Percentiles rank a stretch among this genome's conserved stretches.
These are phyloP conservation scores for Ageneiosus marmoratus DNA, from an alignment of 2,113 vertebrate species.

Conservation along the genomic window DNA sequence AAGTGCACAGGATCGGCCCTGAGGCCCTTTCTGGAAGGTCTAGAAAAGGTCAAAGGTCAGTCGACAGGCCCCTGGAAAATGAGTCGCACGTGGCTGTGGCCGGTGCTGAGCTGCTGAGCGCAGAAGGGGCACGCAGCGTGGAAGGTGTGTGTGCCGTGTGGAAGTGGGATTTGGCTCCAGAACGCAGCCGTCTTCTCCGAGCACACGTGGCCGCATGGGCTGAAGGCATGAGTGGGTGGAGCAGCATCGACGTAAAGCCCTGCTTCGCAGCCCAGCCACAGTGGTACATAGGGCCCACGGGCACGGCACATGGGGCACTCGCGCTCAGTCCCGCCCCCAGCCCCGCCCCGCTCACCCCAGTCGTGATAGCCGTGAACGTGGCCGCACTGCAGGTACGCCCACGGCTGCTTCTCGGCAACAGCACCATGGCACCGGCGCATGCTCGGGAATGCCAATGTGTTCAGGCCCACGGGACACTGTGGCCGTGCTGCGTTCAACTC, in stretches of 20 bases:
- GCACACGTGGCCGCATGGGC: constrained; percentile 94
- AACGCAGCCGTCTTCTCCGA: constrained; percentile 96
- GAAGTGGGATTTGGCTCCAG: constrained; percentile 97
- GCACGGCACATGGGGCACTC: constrained; percentile 98
- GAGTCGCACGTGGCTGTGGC: constrained; percentile 94
- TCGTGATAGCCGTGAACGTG: constrained; percentile 98
- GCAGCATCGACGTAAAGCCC: constrained; percentile 96
- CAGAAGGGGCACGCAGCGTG: constrained; percentile 98
- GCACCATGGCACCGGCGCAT: constrained; percentile 93
- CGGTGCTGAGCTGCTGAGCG: constrained; percentile 91
- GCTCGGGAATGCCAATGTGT: constrained; percentile 97
- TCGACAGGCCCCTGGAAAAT: constrained; percentile 99
- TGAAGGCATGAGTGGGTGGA: constrained; percentile 94
- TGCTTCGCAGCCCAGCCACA: constrained; percentile 96
- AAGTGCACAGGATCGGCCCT: background rate
- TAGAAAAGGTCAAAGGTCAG: constrained; percentile 54
- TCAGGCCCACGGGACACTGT: constrained; percentile 97
- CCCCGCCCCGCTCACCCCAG: constrained; percentile 84
- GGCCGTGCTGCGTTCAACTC: constrained; percentile 96
- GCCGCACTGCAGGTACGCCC: constrained; percentile 96
- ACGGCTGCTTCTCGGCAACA: constrained; percentile 96
- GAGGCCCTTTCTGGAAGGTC: background rate
- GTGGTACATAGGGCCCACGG: constrained; percentile 91
- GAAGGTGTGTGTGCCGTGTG: constrained; percentile 97
- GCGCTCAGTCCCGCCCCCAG: constrained; percentile 78